A percentile compares a stretch with the other conserved stretches of the same genome.
phyloP scores from a whole-genome alignment of 2,888 invertebrate species.

The Drosophila longiperda region DNA sequence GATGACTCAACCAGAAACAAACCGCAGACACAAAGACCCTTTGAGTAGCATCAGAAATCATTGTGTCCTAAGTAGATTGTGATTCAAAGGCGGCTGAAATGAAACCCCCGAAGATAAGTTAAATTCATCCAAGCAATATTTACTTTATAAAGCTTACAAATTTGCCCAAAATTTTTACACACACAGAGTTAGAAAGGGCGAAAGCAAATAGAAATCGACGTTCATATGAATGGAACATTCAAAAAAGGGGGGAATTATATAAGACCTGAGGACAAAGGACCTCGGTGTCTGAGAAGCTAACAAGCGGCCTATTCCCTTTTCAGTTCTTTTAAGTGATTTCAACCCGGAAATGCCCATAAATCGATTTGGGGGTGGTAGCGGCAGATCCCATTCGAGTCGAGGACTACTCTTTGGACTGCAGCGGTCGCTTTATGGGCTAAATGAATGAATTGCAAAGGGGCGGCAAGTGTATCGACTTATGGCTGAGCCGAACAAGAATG shows the following conservation, averaged over 20 bases:
- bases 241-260: conserved; percentile 31
- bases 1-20: conserved; percentile 40
- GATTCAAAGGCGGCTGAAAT: conserved; percentile 34
- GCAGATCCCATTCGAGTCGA: conserved; percentile 26
- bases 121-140: conserved; percentile 53
- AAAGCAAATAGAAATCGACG: conserved; percentile 25
- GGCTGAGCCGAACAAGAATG: conserved; percentile 58
- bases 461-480: conserved; percentile 77
- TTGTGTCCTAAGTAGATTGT: conserved; percentile 48
- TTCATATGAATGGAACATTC: conserved; percentile 57
- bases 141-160: conserved; percentile 78
- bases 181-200: conserved; percentile 17
- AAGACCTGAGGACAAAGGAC: conserved; percentile 62
- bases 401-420: conserved; percentile 36
- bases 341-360: conserved; percentile 79
- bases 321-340: conserved; percentile 76
- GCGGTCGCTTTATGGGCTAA: conserved; percentile 69
- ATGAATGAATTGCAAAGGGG: conserved; percentile 79
- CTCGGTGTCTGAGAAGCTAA: conserved; percentile 49
- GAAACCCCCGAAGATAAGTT: conserved; percentile 50
- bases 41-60: conserved; percentile 32
- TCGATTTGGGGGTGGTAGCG: conserved; percentile 62
- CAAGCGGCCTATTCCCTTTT: conserved; percentile 48
- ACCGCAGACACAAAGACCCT: conserved; percentile 17
- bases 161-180: conserved; percentile 64